Evolutionary conservation across 92 coral and sea anemone genomes (phyloP).

Genomic region (Porites lobata): DNA sequence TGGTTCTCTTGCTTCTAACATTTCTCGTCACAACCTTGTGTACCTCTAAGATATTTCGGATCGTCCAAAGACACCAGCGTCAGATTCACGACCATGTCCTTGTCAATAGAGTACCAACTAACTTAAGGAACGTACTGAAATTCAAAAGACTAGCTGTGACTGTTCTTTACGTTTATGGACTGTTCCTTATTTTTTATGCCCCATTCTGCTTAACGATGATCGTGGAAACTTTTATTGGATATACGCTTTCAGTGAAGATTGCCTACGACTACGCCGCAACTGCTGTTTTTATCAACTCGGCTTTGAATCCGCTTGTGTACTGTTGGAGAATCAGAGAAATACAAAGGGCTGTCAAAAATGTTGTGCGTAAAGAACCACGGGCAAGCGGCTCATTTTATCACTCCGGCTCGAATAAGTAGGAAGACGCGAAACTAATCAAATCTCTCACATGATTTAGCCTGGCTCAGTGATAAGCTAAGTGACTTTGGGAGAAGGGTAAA

Average conservation of each 20-base stretch:
- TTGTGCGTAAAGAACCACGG: background rate
- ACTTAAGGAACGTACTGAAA: background rate
- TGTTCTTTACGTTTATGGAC: slow-evolving; percentile 33
- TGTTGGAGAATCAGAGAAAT: slow-evolving; percentile 35
- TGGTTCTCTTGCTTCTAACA: background rate
- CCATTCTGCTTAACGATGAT: slow-evolving; percentile 41
- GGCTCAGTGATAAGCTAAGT: no score
- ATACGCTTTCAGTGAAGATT: slow-evolving; percentile 13
- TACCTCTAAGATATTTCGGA: slow-evolving; percentile 35
- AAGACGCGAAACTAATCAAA: no score
- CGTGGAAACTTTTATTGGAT: slow-evolving; percentile 16
- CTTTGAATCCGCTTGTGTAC: slow-evolving; percentile 22
- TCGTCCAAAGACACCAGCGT: slow-evolving; percentile 48
- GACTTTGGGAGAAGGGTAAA: no score
- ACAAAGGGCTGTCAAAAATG: slow-evolving; percentile 22
- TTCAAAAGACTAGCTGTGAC: slow-evolving; percentile 41
- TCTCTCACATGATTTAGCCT: no score
- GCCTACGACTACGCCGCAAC: slow-evolving; percentile 58
- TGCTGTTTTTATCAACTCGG: slow-evolving; percentile 41
- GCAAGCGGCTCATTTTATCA: no score
- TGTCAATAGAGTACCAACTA: background rate
- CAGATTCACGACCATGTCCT: slow-evolving; percentile 4
- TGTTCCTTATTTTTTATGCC: slow-evolving; percentile 43
- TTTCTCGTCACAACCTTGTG: slow-evolving; percentile 35
- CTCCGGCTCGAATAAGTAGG: no score